These are phyloP conservation scores for Pachymerium ferrugineum DNA, from an alignment of 2,888 invertebrate species.

Conservation along the genomic window DNA sequence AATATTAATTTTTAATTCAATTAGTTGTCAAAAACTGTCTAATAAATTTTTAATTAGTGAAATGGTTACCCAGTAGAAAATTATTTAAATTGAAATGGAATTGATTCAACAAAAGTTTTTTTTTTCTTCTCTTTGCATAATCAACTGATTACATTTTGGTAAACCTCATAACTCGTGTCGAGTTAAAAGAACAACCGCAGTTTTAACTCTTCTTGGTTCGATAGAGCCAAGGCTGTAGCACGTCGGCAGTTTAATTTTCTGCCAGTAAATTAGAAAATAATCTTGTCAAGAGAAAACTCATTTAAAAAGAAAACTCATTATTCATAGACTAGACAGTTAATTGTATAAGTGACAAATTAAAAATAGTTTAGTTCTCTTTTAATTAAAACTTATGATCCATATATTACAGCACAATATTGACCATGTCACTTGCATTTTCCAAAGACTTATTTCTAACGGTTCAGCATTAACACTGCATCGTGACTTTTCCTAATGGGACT, in stretches of 20 bases:
- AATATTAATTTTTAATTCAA: too few relatives aligned
- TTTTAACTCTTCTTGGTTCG: conserved; percentile 11
- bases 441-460: too few relatives aligned
- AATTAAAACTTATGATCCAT: conserved; percentile 15
- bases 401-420: background rate
- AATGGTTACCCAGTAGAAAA: too few relatives aligned
- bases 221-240: background rate
- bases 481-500: too few relatives aligned
- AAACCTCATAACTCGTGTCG: background rate
- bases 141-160: background rate
- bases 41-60: too few relatives aligned
- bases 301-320: conserved; percentile 27
- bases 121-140: background rate
- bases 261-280: conserved; percentile 24
- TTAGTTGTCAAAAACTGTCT: too few relatives aligned
- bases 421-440: background rate
- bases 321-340: conserved; percentile 21
- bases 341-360: conserved; percentile 27
- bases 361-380: conserved; percentile 21
- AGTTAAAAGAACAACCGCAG: conserved; percentile 6
- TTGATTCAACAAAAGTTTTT: too few relatives aligned
- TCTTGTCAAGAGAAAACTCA: conserved; percentile 21
- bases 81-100: too few relatives aligned
- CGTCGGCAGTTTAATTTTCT: conserved; percentile 22
- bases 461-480: too few relatives aligned